Conservation (phyloP, 1,140 invertebrate species). For the Polyergus mexicanus region DNA sequence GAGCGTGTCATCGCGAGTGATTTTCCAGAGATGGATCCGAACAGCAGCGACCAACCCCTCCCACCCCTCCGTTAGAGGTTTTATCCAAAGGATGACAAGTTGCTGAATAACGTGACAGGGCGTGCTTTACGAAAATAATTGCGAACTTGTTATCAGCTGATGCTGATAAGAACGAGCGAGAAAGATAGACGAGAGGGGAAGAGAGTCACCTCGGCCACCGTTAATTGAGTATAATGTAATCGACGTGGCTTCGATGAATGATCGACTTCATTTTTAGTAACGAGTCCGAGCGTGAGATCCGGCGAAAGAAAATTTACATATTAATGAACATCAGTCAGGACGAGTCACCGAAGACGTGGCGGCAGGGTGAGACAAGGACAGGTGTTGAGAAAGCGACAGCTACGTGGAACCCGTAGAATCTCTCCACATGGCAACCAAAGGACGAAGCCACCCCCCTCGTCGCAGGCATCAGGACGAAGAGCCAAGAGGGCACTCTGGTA, state of each 20-base stretch:
- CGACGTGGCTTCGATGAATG: constrained; percentile 66
- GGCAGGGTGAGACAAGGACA: constrained; percentile 65
- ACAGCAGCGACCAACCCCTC: constrained; percentile 38
- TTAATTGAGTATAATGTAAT: constrained; percentile 77
- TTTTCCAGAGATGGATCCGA: constrained; percentile 50
- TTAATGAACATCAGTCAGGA: constrained; percentile 78
- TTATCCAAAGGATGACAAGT: constrained; percentile 48
- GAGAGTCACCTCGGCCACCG: constrained; percentile 23
- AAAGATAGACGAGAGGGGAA: constrained; percentile 11
- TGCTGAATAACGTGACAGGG: constrained; percentile 57
- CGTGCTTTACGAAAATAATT: constrained; percentile 63
- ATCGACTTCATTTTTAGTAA: constrained; percentile 75
- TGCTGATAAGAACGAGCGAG: constrained; percentile 21
- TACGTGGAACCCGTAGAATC: constrained; percentile 42
- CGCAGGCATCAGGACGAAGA: constrained; percentile 55
- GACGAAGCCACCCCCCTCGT: constrained; percentile 61
- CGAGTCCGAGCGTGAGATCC: constrained; percentile 42
- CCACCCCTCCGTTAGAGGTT: constrained; percentile 31
- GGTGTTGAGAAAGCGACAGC: constrained; percentile 41
- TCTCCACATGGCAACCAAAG: constrained; percentile 76
- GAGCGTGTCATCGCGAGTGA: constrained; percentile 43
- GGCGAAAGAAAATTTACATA: constrained; percentile 77
- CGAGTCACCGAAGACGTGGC: constrained; percentile 56
- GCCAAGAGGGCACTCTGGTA: constrained; percentile 51
- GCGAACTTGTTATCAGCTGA: constrained; percentile 47